phyloP scores from a whole-genome alignment of 2,797 vertebrate genomes.

The Poeciliopsis infans region DNA sequence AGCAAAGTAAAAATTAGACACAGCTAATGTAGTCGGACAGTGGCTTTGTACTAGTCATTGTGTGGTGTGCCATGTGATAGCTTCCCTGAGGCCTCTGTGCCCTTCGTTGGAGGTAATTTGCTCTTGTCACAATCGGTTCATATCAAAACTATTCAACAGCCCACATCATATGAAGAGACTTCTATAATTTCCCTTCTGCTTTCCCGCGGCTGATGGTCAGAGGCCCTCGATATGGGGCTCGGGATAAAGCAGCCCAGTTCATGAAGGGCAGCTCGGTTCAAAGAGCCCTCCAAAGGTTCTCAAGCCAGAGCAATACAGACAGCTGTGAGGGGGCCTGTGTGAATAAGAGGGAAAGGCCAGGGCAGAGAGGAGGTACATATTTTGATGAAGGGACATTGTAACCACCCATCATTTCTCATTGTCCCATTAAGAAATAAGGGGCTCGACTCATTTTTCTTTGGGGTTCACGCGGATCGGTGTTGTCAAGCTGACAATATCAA shows the following conservation, averaged over 20 bases:
- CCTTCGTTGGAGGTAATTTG: constrained; percentile 74
- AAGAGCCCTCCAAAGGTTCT: constrained; percentile 61
- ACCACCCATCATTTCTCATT: constrained; percentile 81
- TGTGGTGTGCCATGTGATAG: constrained; percentile 64
- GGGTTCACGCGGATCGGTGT: constrained; percentile 43
- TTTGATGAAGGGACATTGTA: constrained; percentile 77
- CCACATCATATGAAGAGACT: constrained; percentile 70
- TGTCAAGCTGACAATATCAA: constrained; percentile 23
- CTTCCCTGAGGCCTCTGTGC: constrained; percentile 63
- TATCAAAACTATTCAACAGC: constrained; percentile 63
- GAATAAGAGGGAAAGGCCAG: constrained; percentile 57
- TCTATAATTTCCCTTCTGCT: constrained; percentile 59
- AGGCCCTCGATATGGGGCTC: constrained; percentile 60
- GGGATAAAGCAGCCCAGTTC: constrained; percentile 55
- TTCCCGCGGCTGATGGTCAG: constrained; percentile 65
- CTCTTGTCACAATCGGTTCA: constrained; percentile 73
- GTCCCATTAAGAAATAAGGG: constrained; percentile 68
- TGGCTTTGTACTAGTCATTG: constrained; percentile 75
- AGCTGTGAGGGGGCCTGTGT: constrained; percentile 56
- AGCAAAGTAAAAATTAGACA: constrained; percentile 64
- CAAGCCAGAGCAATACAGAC: constrained; percentile 58
- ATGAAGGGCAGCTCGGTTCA: constrained; percentile 47
- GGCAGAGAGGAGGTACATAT: constrained; percentile 66
- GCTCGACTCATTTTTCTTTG: constrained; percentile 62
- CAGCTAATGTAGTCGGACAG: constrained; percentile 77